Evolutionary conservation across 2,113 vertebrate species (phyloP), one percentile per base, ranked within the genome.

Genomic region (Phalacrocorax pelagicus): DNA sequence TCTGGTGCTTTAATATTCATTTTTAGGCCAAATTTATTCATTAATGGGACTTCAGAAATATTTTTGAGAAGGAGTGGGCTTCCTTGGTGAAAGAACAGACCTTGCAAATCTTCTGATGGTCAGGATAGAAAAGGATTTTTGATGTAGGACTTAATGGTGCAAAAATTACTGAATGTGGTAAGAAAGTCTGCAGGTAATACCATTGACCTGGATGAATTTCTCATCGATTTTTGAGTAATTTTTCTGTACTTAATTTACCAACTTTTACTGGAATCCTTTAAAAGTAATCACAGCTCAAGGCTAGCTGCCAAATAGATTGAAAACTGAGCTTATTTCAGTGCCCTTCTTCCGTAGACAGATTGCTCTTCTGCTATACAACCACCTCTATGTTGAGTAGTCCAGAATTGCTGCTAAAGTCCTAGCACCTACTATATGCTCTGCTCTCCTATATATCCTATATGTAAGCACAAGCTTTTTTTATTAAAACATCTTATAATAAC

Each of bases 251-350:
- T 84, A 86, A 87, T 89, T 94, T 89, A 65, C 70, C 29, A 61
- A 78, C 27, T 92, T 96, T 79, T 96, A 84, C 47, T 87, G 69
- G 42, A 89, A 94, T 78, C 26, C 47, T 78, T 74, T 91, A 87
- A 78, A 96, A 85, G 40, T 87, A 92, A 92, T 96, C 86, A 85
- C 34, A 90, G 52, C 65, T 72, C 89, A 94, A 94, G 90, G 86
- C 65, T 79, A 89, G 34, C 52, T 96, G 91, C 61, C 84, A 96
- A 86, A 46, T 3, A 84, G 81, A 87, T 92, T 85, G 84, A 84
- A 95, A 95, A 90, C 17, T 34, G 69, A 87, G 34, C 7, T 92
- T 75, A 54, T 84, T 74, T 81, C 61, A 85, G 14, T n/a, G 36
- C 34, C 88, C 10, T 5, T 7, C n/a, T 81, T 84, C 40, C 59